These are phyloP conservation scores for Idaea aversata DNA, from an alignment of 2,888 invertebrate genomes.

Conservation along the genomic window DNA sequence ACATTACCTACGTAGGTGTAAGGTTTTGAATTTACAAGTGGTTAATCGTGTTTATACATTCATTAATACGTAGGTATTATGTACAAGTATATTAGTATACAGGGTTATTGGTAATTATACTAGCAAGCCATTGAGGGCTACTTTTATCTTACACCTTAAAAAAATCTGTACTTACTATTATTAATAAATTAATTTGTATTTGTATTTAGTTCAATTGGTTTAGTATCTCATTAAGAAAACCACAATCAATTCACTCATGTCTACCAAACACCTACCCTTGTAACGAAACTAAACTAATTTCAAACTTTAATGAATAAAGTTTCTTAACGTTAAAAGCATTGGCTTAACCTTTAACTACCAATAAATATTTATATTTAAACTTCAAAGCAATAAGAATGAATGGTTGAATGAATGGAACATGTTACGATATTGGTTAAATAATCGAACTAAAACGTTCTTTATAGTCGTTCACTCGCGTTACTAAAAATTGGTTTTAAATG, in stretches of 20 bases:
- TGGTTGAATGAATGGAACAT: neutral
- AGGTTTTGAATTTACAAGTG: conserved; percentile 6
- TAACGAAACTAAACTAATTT: conserved; percentile 1
- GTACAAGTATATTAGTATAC: too few relatives aligned
- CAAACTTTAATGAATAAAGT: conserved; percentile 14
- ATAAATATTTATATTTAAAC: conserved; percentile 25
- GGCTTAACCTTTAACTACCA: conserved; percentile 17
- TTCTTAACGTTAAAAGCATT: conserved; percentile 15
- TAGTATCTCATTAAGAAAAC: neutral
- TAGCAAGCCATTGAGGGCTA: too few relatives aligned
- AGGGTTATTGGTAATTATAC: too few relatives aligned
- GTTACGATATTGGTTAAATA: conserved; percentile 3
- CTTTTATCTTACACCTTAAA: too few relatives aligned
- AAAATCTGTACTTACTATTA: too few relatives aligned
- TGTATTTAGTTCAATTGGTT: too few relatives aligned
- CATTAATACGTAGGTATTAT: neutral
- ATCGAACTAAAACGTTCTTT: conserved; percentile 28
- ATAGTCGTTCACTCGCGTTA: neutral
- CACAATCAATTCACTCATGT: neutral
- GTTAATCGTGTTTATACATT: neutral
- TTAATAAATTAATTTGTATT: too few relatives aligned
- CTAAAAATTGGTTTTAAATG: neutral
- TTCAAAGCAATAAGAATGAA: conserved; percentile 19
- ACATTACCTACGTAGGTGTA: conserved; percentile 17
- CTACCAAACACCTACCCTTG: neutral